phyloP scores from a whole-genome alignment of 2,888 invertebrate genomes.

The Drosophila vallismaia region DNA sequence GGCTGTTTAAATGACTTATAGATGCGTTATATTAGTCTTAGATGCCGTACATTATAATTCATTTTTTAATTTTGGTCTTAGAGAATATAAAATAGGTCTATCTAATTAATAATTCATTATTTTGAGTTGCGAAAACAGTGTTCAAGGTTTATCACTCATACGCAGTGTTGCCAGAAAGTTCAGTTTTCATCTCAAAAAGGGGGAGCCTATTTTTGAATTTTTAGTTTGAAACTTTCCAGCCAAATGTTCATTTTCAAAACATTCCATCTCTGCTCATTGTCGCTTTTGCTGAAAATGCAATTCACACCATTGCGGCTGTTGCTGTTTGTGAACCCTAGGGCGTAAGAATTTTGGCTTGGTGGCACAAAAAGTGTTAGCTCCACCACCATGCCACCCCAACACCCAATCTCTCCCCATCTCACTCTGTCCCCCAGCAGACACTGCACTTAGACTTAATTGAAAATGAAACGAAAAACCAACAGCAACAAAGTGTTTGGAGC shows the following conservation, averaged over 20 bases:
- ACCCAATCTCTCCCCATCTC: background rate
- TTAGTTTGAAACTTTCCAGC: background rate
- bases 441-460: conserved; percentile 70
- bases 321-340: conserved; percentile 6
- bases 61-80: too few relatives aligned
- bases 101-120: too few relatives aligned
- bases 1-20: background rate
- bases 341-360: conserved; percentile 16
- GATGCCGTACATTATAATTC: too few relatives aligned
- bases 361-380: background rate
- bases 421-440: conserved; percentile 17
- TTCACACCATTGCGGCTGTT: background rate
- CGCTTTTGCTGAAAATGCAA: background rate
- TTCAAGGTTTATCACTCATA: background rate
- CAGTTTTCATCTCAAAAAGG: background rate
- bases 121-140: background rate
- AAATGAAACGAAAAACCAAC: conserved; percentile 37
- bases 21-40: too few relatives aligned
- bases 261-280: background rate
- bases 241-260: background rate
- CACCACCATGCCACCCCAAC: background rate
- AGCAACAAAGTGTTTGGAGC: background rate
- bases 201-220: background rate
- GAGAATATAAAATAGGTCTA: background rate
- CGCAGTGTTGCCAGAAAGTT: background rate